Evolutionary conservation across 2,797 vertebrate genomes (phyloP).

Genomic region (Aulostomus chinensis): DNA sequence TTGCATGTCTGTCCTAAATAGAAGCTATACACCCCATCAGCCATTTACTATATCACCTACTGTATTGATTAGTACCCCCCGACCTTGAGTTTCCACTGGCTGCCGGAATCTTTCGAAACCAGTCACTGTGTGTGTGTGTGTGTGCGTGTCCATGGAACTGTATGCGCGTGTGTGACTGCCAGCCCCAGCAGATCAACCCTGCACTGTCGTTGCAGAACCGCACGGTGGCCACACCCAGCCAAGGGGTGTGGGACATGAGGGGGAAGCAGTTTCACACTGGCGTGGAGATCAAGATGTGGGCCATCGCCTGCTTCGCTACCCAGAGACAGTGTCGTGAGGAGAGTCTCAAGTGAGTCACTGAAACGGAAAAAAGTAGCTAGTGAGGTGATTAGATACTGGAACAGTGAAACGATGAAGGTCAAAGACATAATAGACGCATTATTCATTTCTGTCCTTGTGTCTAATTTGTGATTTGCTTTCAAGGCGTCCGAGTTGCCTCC

Average conservation of each 20-base stretch:
- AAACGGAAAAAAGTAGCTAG: fast-evolving
- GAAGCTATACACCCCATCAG: no score
- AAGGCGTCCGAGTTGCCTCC: no score
- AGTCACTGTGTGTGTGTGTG: conserved; percentile 22
- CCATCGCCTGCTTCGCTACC: conserved; percentile 97
- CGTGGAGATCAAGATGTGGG: conserved; percentile 99
- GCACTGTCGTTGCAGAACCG: conserved; percentile 86
- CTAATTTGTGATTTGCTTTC: no score
- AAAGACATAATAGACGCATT: no score
- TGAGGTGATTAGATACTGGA: neutral
- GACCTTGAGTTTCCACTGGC: conserved; percentile 8
- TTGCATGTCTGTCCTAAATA: conserved; percentile 12
- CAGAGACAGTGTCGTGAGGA: conserved; percentile 98
- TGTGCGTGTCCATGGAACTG: conserved; percentile 21
- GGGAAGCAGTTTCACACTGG: conserved; percentile 98
- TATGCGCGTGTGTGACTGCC: conserved; percentile 25
- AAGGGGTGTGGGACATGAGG: conserved; percentile 98
- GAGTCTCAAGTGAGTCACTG: conserved; percentile 90
- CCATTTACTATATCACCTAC: neutral
- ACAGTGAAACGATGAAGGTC: no score
- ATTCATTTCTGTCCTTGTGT: no score
- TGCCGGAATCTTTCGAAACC: conserved; percentile 10
- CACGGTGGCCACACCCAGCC: conserved; percentile 95
- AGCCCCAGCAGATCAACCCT: conserved; percentile 68
- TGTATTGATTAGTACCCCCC: neutral